Percentiles rank a stretch among this genome's conserved stretches.
phyloP scores from a whole-genome alignment of 1,140 invertebrate species.

The Zaprionus tsacasi region DNA sequence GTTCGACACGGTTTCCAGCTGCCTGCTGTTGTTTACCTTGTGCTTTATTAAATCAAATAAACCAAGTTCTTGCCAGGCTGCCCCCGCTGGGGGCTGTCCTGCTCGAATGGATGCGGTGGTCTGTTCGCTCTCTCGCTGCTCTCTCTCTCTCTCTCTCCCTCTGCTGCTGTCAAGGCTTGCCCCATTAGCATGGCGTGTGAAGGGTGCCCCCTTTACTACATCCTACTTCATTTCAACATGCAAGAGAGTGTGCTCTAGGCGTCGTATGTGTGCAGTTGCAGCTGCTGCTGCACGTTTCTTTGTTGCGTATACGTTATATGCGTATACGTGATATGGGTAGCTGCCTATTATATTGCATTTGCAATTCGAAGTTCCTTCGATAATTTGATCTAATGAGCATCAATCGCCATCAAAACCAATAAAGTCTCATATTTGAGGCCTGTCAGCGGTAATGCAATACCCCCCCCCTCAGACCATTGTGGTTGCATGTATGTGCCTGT shows the following conservation, averaged over 20 bases:
- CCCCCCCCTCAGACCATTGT: neutral
- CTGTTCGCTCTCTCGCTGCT: neutral
- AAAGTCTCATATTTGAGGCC: slow-evolving; percentile 9
- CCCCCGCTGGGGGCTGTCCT: neutral
- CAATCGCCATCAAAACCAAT: neutral
- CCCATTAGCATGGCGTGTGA: slow-evolving; percentile 6
- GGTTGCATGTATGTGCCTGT: neutral
- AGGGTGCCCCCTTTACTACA: neutral
- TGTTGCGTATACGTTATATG: neutral
- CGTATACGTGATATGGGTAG: neutral
- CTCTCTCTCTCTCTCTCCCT: neutral
- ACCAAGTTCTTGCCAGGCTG: slow-evolving; percentile 4
- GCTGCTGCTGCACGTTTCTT: neutral
- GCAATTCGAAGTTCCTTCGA: neutral
- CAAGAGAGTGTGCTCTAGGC: neutral
- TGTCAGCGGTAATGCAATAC: neutral
- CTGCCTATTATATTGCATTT: neutral
- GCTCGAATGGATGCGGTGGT: neutral
- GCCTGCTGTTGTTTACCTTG: slow-evolving; percentile 51
- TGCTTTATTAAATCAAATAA: slow-evolving; percentile 55
- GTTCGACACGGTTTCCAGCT: slow-evolving; percentile 37
- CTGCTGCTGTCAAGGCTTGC: slow-evolving; percentile 2
- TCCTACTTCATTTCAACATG: neutral
- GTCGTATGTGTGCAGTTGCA: too few species aligned
- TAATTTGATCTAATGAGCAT: neutral